Base-by-base conservation (phyloP, 1,140 invertebrate species). In the Semibalanus balanoides region DNA sequence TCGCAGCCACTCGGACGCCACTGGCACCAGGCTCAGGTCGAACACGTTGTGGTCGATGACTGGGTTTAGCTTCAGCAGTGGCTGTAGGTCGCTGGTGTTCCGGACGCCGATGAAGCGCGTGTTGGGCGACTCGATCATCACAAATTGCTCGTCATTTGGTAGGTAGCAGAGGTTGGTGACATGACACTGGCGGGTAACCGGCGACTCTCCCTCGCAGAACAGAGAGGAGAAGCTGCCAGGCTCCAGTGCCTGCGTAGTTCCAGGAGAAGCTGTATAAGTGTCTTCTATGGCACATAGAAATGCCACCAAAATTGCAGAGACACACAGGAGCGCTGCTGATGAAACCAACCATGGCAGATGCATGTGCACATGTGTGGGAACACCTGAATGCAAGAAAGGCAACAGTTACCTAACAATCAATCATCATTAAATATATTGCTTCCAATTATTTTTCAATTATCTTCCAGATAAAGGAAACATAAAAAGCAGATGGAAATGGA, bases 161-260 rank as follows among this genome's bases (percentile, higher is more conserved):
- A 64, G 11, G 22, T 64, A 64, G 22, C 51, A 64, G 51, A 64
- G 51, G 51, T 64, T 64, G 9, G 51, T 64, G 51, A 64, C 22
- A 22, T 14, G 9, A 19, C 51, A 64, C 14, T 64, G 51, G 51
- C 51, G 51, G 1, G 51, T 25, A 3, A 19, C 51, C 1, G 51
- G 11, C 22, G 51, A 14, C 7, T 11, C 51, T 14, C 51, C 51
- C 22, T 64, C 51, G 22, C 51, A 64, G 51, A 64, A 64, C 51
- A 64, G 51, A 22, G 51, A 64, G 9, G 51, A 83, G 84, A 30
- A 88, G 97, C 80, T 19, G 22, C 22, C 51, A 1, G 51, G 51
- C 11, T 14, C 51, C 51, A 64, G 51, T 25, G 51, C 7, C 51
- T 64, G 14, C 7, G 22, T 25, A 1, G 11, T 3, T 1, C 14